Evolutionary conservation across 1,140 invertebrate genomes (phyloP).

Genomic region (Leptopilina clavipes): DNA sequence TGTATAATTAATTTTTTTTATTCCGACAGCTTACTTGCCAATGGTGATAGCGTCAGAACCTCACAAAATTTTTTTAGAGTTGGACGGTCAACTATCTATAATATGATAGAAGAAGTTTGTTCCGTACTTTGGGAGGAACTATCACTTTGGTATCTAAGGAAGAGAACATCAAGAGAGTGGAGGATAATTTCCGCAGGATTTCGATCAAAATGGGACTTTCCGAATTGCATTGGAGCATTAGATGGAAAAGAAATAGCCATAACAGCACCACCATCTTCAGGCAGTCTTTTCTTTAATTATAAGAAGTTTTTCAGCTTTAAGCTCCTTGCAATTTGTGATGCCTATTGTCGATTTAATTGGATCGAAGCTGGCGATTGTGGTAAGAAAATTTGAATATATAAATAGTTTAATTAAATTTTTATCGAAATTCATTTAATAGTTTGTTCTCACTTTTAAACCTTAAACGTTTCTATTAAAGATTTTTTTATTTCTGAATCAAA

Average conservation of each 20-base stretch:
- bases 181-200: slow-evolving; percentile 55
- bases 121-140: neutral
- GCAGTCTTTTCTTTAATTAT: slow-evolving; percentile 66
- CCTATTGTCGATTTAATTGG: slow-evolving; percentile 65
- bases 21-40: too few relatives aligned
- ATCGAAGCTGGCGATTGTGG: slow-evolving; percentile 65
- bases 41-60: too few relatives aligned
- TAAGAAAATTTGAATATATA: neutral
- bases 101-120: neutral
- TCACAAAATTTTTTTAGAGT: too few relatives aligned
- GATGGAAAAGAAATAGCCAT: slow-evolving; percentile 72
- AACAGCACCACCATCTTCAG: slow-evolving; percentile 56
- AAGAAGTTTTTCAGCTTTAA: slow-evolving; percentile 59
- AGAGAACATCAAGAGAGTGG: slow-evolving; percentile 27
- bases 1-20: too few relatives aligned
- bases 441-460: too few relatives aligned
- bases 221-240: slow-evolving; percentile 69
- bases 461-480: too few relatives aligned
- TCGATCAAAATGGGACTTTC: slow-evolving; percentile 64
- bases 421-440: too few relatives aligned
- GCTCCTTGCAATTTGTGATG: slow-evolving; percentile 51
- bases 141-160: neutral
- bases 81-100: neutral
- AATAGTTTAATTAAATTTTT: too few relatives aligned
- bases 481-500: too few relatives aligned